Evolutionary conservation across 2,888 invertebrate genomes (phyloP).

Genomic region (Harmothoe impar): DNA sequence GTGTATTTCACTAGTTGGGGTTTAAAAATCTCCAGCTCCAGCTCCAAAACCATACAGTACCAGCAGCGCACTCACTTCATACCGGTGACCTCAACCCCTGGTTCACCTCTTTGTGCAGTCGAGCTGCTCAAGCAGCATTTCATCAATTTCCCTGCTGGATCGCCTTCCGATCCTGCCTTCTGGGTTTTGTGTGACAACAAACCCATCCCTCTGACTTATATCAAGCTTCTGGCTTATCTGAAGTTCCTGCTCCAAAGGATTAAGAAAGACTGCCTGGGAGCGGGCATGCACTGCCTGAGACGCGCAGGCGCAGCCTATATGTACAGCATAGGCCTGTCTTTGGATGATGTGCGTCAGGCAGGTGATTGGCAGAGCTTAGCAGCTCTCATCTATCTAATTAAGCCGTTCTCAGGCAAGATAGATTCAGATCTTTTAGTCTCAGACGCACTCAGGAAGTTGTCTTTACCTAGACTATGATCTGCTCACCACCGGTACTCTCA

Average conservation of each 20-base stretch:
- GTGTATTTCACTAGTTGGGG: not conserved
- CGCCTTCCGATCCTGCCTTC: not conserved
- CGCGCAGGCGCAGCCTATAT: not conserved
- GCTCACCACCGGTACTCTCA: no score
- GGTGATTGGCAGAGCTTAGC: not conserved
- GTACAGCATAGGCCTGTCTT: not conserved
- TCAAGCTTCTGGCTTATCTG: not conserved
- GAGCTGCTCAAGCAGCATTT: no score
- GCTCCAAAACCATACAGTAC: not conserved
- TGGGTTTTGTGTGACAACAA: not conserved
- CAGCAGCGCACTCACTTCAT: not conserved
- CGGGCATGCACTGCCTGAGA: not conserved
- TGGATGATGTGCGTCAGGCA: not conserved
- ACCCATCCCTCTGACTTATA: not conserved
- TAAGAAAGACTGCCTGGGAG: not conserved
- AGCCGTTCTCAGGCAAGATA: not conserved
- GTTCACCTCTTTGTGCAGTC: not conserved
- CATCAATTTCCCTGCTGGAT: not conserved
- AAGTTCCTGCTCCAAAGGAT: not conserved
- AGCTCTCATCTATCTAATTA: not conserved
- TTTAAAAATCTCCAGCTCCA: not conserved
- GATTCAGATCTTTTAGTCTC: not conserved
- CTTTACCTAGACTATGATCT: no score
- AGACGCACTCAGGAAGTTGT: no score
- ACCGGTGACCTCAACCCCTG: not conserved